Evolutionary conservation across 2,888 invertebrate genomes (phyloP), one percentile per base, ranked within the genome.

Genomic region (Rhopalosiphum nymphaeae): DNA sequence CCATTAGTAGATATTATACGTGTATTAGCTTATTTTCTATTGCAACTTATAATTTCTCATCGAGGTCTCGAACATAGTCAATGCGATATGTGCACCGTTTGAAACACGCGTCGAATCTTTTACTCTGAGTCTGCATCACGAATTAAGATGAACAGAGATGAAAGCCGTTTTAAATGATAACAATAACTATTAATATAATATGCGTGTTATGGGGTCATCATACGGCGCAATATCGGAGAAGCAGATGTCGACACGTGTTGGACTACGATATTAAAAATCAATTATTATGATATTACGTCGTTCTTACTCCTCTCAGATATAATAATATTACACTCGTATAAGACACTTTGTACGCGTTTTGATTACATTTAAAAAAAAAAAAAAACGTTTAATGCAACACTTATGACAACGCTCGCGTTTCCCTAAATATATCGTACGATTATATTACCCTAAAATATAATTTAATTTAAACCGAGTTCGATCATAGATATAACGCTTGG

Each of bases 141-240:
- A 36, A 78, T 36, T 25, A 11, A 78, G 21, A 78, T 9, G 78
- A 36, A 9, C 21, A 21, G 78, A 78, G 78, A 78, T 78, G 78
- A 78, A 78, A 36, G 21, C 78, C 36, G 36, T 78, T 78, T 78
- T 78, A 78, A 78, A 78, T 9, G 36, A 78, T 78, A 36, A 42
- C 36, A 78, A 78, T 78, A 78, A 78, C 36, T 78, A 78, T 78
- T 78, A 78, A 78, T 78, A 78, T 78, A 78, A 42, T 78, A 78
- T 36, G 78, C 78, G 78, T 78, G 78, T 78, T 78, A 78, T 36
- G 78, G 78, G 78, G 78, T 78, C 78, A 78, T 78, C 78, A 78
- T 36, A 78, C 78, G 2, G 36, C 21, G 36, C 78, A 78, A 78
- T 78, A 21, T 78, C 78, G 36, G 36, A 78, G 78, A 78, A 78